A percentile compares a stretch with the other conserved stretches of the same genome.
phyloP scores from a whole-genome alignment of 2,888 invertebrate species.

The Thymelicus sylvestris region DNA sequence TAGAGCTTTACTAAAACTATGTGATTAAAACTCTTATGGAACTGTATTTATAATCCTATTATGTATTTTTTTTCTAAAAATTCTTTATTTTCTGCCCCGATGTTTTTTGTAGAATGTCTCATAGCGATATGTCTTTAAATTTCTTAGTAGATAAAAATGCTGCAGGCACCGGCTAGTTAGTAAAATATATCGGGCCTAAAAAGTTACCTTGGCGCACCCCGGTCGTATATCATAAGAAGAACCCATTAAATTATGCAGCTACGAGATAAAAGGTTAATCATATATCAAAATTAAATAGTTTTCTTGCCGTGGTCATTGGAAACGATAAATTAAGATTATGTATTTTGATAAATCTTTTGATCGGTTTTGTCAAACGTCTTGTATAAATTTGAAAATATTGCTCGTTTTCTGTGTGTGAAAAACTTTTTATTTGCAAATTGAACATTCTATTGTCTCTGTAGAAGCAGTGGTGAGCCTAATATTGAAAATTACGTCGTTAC shows the following conservation, averaged over 20 bases:
- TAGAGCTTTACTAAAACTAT: slow-evolving; percentile 1
- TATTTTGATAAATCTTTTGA: slow-evolving; percentile 40
- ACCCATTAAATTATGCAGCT: slow-evolving; percentile 42
- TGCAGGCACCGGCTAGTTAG: not conserved
- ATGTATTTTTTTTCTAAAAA: not conserved
- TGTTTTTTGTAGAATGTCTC: not conserved
- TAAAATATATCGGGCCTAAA: slow-evolving; percentile 39
- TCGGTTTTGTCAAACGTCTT: slow-evolving; percentile 37
- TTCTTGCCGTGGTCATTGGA: slow-evolving; percentile 38
- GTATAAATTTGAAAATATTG: not conserved
- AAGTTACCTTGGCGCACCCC: slow-evolving; percentile 44
- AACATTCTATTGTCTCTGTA: too few relatives aligned
- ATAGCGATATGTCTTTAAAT: slow-evolving; percentile 2
- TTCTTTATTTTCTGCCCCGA: not conserved
- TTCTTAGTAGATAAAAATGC: slow-evolving; percentile 1
- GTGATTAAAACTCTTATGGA: slow-evolving; percentile 2
- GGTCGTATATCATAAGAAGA: slow-evolving; percentile 39
- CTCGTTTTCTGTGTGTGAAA: not conserved
- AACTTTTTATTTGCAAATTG: not conserved
- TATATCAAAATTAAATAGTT: slow-evolving; percentile 47
- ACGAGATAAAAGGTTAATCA: slow-evolving; percentile 41
- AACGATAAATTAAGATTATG: slow-evolving; percentile 47
- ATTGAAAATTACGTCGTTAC: too few relatives aligned
- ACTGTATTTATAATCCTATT: slow-evolving; percentile 3
- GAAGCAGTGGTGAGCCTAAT: too few relatives aligned